Evolutionary conservation across 2,113 vertebrate genomes (phyloP).

Genomic region (Morone saxatilis): DNA sequence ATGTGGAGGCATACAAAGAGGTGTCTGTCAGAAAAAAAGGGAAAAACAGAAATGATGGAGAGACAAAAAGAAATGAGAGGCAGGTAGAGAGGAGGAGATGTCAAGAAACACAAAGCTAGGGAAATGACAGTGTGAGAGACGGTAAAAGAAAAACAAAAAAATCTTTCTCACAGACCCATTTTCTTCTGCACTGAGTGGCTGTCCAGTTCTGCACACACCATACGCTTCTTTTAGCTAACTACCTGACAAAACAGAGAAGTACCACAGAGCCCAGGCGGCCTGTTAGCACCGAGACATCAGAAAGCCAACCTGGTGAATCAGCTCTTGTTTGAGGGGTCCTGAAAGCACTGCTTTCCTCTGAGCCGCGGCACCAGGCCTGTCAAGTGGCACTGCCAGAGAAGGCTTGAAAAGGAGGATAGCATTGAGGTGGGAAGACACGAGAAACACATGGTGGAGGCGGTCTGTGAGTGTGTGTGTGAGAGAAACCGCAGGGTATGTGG

Average conservation of each 20-base stretch:
- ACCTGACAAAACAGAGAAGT: conserved; percentile 64
- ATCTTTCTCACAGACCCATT: conserved; percentile 23
- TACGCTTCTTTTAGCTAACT: conserved; percentile 46
- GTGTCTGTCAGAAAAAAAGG: background rate
- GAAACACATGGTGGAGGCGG: conserved; percentile 14
- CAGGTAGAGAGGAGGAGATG: conserved; percentile 8
- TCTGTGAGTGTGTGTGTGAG: background rate
- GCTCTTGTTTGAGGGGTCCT: conserved; percentile 31
- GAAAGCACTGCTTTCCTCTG: conserved; percentile 47
- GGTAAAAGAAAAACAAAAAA: conserved; percentile 6
- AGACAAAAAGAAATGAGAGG: conserved; percentile 1
- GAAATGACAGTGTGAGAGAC: conserved; percentile 33
- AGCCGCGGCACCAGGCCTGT: conserved; percentile 43
- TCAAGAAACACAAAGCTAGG: conserved; percentile 25
- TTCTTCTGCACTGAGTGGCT: conserved; percentile 27
- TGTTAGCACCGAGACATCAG: conserved; percentile 49
- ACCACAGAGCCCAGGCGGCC: conserved; percentile 17
- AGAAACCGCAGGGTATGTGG: background rate
- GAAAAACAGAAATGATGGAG: conserved; percentile 30
- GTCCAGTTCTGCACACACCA: conserved; percentile 45
- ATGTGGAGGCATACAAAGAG: background rate
- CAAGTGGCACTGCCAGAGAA: conserved; percentile 25
- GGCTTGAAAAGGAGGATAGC: conserved; percentile 3
- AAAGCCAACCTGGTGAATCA: conserved; percentile 37
- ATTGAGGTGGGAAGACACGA: background rate